Conservation (phyloP, 2,113 vertebrate species). For the Mixornis gularis region DNA sequence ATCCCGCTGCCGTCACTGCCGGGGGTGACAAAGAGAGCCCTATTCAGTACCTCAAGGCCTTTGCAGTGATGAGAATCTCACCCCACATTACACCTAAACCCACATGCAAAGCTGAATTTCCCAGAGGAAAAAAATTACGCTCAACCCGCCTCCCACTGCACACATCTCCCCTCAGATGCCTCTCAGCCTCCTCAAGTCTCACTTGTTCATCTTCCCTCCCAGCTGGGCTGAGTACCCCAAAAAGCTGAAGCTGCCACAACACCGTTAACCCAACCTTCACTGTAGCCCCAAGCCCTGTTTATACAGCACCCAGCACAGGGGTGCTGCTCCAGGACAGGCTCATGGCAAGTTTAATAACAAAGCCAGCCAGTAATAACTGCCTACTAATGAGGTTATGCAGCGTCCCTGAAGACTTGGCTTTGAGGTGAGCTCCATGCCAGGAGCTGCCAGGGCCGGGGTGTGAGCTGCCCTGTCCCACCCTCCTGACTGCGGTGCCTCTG, state of each 20-base stretch:
- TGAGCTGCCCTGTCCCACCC: neutral
- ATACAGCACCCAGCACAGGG: neutral
- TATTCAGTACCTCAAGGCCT: conserved; percentile 21
- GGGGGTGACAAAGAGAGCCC: neutral
- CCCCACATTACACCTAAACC: conserved; percentile 6
- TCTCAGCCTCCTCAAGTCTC: neutral
- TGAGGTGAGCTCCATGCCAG: neutral
- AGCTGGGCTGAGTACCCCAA: neutral
- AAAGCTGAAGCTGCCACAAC: neutral
- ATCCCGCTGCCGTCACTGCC: neutral
- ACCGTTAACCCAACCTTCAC: conserved; percentile 27
- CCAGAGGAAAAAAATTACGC: conserved; percentile 5
- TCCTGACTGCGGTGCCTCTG: neutral
- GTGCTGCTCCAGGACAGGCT: neutral
- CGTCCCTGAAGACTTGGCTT: neutral
- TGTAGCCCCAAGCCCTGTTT: neutral
- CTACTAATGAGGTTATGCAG: neutral
- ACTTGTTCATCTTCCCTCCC: neutral
- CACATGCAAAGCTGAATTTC: conserved; percentile 52
- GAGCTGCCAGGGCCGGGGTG: rapidly evolving
- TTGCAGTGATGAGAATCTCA: conserved; percentile 32
- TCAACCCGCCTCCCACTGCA: rapidly evolving
- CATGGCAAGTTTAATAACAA: neutral
- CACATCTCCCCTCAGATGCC: neutral
- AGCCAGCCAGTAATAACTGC: conserved; percentile 9